These are phyloP conservation scores for Drosophila baimaii DNA, from an alignment of 1,140 invertebrate genomes.

Conservation along the genomic window DNA sequence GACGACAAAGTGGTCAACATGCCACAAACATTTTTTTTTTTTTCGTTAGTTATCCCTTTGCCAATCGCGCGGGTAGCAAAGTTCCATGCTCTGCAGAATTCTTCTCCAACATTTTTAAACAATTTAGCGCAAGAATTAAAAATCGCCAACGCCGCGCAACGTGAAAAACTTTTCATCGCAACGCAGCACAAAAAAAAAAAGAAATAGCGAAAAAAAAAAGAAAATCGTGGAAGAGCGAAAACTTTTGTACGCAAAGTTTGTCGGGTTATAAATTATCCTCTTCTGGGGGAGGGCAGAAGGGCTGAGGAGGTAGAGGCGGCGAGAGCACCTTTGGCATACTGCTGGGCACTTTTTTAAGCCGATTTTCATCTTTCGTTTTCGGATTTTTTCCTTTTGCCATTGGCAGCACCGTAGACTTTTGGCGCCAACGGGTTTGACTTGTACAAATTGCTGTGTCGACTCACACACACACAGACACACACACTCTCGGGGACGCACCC, in stretches of 20 bases:
- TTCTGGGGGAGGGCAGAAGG: slow-evolving; percentile 3
- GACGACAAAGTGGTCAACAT: slow-evolving; percentile 81
- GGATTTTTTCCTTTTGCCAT: slow-evolving; percentile 64
- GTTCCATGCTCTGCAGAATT: slow-evolving; percentile 64
- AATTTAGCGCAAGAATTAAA: slow-evolving; percentile 82
- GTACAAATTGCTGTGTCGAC: slow-evolving; percentile 81
- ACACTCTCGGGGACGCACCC: slow-evolving; percentile 58
- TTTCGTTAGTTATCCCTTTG: slow-evolving; percentile 52
- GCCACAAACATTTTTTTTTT: slow-evolving; percentile 73
- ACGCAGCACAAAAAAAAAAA: slow-evolving; percentile 33
- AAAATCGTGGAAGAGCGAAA: slow-evolving; percentile 40
- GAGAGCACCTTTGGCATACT: slow-evolving; percentile 77
- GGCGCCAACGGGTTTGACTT: slow-evolving; percentile 80
- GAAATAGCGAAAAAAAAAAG: slow-evolving; percentile 6
- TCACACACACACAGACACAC: slow-evolving; percentile 42
- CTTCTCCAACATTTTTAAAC: slow-evolving; percentile 81
- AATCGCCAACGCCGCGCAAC: slow-evolving; percentile 78
- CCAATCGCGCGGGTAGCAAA: slow-evolving; percentile 52
- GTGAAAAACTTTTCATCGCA: slow-evolving; percentile 66
- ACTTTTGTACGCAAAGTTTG: slow-evolving; percentile 77
- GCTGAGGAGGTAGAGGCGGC: not conserved
- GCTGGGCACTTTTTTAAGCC: slow-evolving; percentile 65
- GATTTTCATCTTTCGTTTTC: slow-evolving; percentile 75
- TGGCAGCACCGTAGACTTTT: slow-evolving; percentile 77
- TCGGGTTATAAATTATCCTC: slow-evolving; percentile 78